Evolutionary conservation across 2,888 invertebrate species (phyloP), one percentile per base, ranked within the genome.

Genomic region (Drosophila algonquin): DNA sequence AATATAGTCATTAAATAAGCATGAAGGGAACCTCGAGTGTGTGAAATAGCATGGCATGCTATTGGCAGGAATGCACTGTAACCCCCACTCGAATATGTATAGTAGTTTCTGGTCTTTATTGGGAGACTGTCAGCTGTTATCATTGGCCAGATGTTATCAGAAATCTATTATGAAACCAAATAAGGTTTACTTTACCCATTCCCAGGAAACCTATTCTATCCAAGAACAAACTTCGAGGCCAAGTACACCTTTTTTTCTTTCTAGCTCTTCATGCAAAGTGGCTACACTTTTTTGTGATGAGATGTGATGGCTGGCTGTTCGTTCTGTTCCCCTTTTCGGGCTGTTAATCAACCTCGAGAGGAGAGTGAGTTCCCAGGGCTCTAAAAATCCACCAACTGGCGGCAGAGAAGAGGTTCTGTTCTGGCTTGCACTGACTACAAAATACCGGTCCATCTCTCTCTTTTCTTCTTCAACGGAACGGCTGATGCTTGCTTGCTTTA

Each of bases 381-480:
- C 54, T 54, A 40, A 51, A 48, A 58, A 40, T 40, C 16, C 48
- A 58, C 35, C 32, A 55, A 21, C 48, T 40, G 40, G 7, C 14
- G n/a, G 40, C 40, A 40, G 40, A 54, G 14, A 9, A 35, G 35
- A 35, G 65, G 58, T 48, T 50, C 47, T 30, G n/a, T 56, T 50
- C 27, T 9, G 51, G 57, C 35, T 56, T 50, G 46, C 70, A 60
- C n/a, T 30, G 45, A 27, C 52, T 51, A 55, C 55, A 35, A 75
- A 73, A 73, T 73, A 73, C 73, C 73, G 73, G 73, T 73, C 70
- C 70, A 54, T 74, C 75, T 50, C 68, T 73, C 71, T 71, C 56
- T 48, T 35, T 44, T 50, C 68, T 48, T 40, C 30, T n/a, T 40
- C 57, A 35, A 12, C 56, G 16, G 53, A 24, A 5, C 4, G 24